Conservation (phyloP, 2,113 vertebrate species). For the Varanus salvator region DNA sequence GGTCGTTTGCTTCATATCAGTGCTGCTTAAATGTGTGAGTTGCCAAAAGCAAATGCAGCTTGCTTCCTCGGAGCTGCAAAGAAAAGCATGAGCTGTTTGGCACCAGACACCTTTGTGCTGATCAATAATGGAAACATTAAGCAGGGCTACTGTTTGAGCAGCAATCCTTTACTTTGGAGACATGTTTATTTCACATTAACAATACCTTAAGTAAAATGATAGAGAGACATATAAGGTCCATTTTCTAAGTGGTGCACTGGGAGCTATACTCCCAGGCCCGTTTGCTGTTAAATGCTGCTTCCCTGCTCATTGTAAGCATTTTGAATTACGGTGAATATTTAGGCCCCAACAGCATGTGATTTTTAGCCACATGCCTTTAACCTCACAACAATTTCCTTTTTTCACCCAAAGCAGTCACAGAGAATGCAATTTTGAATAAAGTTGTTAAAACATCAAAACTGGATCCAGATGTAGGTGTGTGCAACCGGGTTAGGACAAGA, state of each 20-base stretch:
- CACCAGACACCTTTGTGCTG: slow-evolving; percentile 54
- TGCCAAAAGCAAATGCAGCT: slow-evolving; percentile 62
- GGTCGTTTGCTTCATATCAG: slow-evolving; percentile 73
- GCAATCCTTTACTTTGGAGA: slow-evolving; percentile 55
- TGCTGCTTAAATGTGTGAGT: slow-evolving; percentile 61
- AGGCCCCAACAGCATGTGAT: neutral
- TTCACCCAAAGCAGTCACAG: rapidly evolving
- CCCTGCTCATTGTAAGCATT: neutral
- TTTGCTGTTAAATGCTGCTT: neutral
- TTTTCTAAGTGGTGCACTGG: slow-evolving; percentile 48
- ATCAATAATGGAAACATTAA: slow-evolving; percentile 64
- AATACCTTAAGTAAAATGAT: slow-evolving; percentile 57
- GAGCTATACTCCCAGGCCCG: neutral
- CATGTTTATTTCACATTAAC: slow-evolving; percentile 61
- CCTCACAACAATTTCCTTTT: neutral
- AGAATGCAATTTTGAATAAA: neutral
- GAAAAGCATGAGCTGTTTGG: neutral
- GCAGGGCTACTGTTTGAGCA: slow-evolving; percentile 53
- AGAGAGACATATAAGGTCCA: slow-evolving; percentile 52
- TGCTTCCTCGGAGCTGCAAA: slow-evolving; percentile 44
- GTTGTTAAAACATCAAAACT: neutral
- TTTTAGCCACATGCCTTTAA: neutral
- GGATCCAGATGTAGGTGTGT: neutral
- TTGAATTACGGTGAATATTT: neutral
- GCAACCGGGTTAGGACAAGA: no score